A percentile compares a stretch with the other conserved stretches of the same genome.
phyloP scores from a whole-genome alignment of 35 echinoderm and acorn worm genomes.

The Nesometra sesokonis region DNA sequence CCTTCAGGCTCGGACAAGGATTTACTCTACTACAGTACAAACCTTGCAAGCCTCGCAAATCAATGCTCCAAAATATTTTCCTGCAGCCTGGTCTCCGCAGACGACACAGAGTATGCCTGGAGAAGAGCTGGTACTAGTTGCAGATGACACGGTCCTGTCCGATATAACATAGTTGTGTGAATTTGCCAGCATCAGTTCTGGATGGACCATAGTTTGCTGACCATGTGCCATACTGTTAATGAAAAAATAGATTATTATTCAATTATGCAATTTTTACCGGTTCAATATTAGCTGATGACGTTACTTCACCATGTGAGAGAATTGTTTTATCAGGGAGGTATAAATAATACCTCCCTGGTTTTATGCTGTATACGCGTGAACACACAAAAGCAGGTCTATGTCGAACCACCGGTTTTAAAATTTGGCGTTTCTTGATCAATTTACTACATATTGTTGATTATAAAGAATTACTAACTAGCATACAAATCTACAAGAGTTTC shows the following conservation, averaged over 20 bases:
- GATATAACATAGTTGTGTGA: background rate
- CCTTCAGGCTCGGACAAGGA: background rate
- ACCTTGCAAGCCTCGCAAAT: slow-evolving; percentile 83
- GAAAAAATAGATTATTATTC: background rate
- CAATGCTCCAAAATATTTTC: slow-evolving; percentile 56
- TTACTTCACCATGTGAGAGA: no score
- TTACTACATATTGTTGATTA: no score
- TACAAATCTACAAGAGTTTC: no score
- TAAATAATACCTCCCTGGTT: no score
- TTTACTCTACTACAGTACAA: background rate
- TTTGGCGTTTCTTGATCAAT: no score
- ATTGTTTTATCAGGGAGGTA: no score
- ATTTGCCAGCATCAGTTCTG: background rate
- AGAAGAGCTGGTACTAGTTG: background rate
- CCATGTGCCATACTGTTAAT: background rate
- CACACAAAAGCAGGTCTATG: no score
- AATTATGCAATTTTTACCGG: background rate
- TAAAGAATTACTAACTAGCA: no score
- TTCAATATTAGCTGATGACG: no score
- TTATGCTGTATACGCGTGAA: no score
- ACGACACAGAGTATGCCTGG: slow-evolving; percentile 39
- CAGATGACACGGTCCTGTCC: background rate
- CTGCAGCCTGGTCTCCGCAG: slow-evolving; percentile 48
- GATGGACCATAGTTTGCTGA: background rate
- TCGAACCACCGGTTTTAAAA: no score